Conservation (phyloP, 2,113 vertebrate genomes). For the Leucoraja erinaceus region DNA sequence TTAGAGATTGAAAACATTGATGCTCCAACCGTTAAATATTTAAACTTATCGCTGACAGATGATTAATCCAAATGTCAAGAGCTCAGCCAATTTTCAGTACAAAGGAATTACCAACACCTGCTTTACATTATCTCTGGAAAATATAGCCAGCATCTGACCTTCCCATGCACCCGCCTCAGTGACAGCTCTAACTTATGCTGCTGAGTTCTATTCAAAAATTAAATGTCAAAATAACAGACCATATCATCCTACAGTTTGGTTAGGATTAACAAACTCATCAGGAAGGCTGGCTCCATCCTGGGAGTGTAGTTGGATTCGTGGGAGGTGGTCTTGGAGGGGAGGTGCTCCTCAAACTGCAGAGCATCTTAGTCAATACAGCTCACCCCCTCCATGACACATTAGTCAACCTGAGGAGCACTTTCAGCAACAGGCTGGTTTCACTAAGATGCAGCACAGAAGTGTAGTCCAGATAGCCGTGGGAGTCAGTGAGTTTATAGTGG, state of each 20-base stretch:
- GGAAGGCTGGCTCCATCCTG: too few relatives aligned
- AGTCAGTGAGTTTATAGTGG: too few relatives aligned
- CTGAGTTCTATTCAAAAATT: neutral
- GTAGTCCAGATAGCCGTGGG: too few relatives aligned
- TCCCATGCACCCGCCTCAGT: neutral
- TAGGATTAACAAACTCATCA: too few relatives aligned
- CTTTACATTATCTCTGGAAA: conserved; percentile 28
- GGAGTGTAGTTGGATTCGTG: too few relatives aligned
- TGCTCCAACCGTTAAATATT: neutral
- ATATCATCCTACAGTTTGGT: neutral
- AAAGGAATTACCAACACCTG: conserved; percentile 25
- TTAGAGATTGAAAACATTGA: neutral
- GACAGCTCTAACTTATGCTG: neutral
- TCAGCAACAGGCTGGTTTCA: too few relatives aligned
- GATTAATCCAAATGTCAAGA: neutral
- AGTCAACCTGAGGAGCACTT: too few relatives aligned
- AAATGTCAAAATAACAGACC: neutral
- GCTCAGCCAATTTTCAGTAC: neutral
- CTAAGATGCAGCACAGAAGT: too few relatives aligned
- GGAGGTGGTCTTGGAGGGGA: too few relatives aligned
- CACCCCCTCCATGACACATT: too few relatives aligned
- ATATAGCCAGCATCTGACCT: conserved; percentile 17
- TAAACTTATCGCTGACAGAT: conserved; percentile 22
- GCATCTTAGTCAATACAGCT: too few relatives aligned
- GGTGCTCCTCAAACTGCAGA: too few relatives aligned